These are phyloP conservation scores for Mercenaria mercenaria DNA, from an alignment of 1,140 invertebrate genomes.

Conservation along the genomic window DNA sequence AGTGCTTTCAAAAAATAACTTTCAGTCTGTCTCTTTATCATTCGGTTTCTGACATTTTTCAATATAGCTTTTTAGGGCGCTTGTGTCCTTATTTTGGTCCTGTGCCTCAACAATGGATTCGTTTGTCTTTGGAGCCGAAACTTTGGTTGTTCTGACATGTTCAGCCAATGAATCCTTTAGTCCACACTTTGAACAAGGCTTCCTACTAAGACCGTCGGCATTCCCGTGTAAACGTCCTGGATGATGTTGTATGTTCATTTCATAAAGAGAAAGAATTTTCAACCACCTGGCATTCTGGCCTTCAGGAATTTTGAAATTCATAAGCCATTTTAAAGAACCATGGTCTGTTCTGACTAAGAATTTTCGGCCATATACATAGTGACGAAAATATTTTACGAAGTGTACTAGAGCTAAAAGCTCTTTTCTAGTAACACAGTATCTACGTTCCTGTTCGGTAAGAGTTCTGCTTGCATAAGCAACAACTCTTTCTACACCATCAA, in stretches of 20 bases:
- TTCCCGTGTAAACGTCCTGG: slow-evolving; percentile 72
- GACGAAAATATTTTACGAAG: slow-evolving; percentile 42
- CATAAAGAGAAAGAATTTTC: slow-evolving; percentile 68
- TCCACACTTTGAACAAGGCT: slow-evolving; percentile 29
- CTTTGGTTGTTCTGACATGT: too few relatives aligned
- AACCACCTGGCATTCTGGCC: too few relatives aligned
- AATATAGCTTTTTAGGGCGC: too few relatives aligned
- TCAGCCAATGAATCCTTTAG: not conserved
- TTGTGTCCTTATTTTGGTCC: too few relatives aligned
- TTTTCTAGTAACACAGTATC: slow-evolving; percentile 83
- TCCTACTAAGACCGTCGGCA: slow-evolving; percentile 74
- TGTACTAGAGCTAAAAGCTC: slow-evolving; percentile 69
- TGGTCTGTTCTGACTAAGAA: slow-evolving; percentile 30
- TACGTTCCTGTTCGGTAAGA: slow-evolving; percentile 84
- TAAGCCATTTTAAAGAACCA: slow-evolving; percentile 12
- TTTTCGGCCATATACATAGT: not conserved
- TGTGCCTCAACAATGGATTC: not conserved
- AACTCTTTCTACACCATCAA: slow-evolving; percentile 79
- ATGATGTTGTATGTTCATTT: slow-evolving; percentile 74
- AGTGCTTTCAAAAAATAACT: not conserved
- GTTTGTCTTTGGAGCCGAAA: too few relatives aligned
- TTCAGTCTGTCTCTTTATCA: not conserved
- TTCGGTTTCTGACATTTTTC: not conserved
- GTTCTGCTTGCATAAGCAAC: slow-evolving; percentile 86
- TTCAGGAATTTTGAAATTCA: slow-evolving; percentile 28